Evolutionary conservation across 2,888 invertebrate species (phyloP), one percentile per base, ranked within the genome.

Genomic region (Argynnis bischoffii): DNA sequence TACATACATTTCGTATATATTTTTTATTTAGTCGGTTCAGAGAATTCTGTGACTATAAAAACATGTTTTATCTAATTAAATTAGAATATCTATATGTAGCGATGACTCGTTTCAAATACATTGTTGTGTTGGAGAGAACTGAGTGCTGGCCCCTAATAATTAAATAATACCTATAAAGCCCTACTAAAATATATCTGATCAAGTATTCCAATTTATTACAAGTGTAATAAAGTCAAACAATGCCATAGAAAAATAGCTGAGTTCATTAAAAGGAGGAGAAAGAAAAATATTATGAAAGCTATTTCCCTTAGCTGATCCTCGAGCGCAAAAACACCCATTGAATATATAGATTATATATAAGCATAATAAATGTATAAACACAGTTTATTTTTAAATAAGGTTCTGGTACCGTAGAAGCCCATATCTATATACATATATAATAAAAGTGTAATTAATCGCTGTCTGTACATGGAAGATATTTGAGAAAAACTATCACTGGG

Each of bases 261-360:
- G 75, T 79, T 81, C 78, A 76, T 80, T 59, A 48, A 59, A 26
- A 16, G 26, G n/a, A 47, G 47, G n/a, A 48, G 26, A 48, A 59
- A 73, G 77, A 76, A 80, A 79, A 80, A 79, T 78, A 79, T 82
- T 80, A 78, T 79, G 75, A 74, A 74, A 75, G 76, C 68, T 79
- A 77, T 82, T 81, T 79, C 78, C 78, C 77, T 77, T 73, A 74
- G 66, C 64, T 72, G 67, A 70, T 74, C 70, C 64, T 68, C 69
- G 68, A 64, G 50, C 63, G 66, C 48, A 26, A 70, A 72, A 76
- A 73, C 72, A 74, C 70, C 66, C 69, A 55, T 72, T 66, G 70
- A 18, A 18, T 18, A 18, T 18, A 18, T 18, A 18, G 18, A 18
- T 18, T 18, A 18, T 18, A 18, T 18, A 18, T 18, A 18, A 18